These are phyloP conservation scores for Barypeithes pellucidus DNA, from an alignment of 2,888 invertebrate species.

Conservation along the genomic window DNA sequence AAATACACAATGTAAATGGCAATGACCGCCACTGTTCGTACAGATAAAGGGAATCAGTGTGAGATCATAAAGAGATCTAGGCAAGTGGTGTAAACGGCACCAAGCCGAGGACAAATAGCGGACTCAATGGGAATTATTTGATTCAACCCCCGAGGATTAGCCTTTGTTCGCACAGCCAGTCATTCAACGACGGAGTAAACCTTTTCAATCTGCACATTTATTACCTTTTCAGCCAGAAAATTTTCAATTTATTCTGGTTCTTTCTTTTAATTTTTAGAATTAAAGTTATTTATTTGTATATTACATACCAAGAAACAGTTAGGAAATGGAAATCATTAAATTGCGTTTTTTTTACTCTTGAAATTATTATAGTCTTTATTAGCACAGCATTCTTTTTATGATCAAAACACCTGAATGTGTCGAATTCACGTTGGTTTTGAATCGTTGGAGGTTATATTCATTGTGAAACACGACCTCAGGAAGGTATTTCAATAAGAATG, in stretches of 20 bases:
- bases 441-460: too few relatives aligned
- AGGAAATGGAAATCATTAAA: too few relatives aligned
- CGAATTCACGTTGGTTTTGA: too few relatives aligned
- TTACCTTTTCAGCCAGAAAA: conserved; percentile 42
- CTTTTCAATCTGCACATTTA: conserved; percentile 60
- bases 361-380: too few relatives aligned
- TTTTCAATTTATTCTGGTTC: conserved; percentile 32
- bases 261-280: background rate
- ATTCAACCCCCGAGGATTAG: conserved; percentile 64
- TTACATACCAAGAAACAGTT: too few relatives aligned
- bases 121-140: conserved; percentile 63
- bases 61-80: conserved; percentile 62
- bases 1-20: background rate
- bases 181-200: conserved; percentile 61
- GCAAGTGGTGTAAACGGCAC: conserved; percentile 65
- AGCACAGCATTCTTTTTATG: too few relatives aligned
- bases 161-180: conserved; percentile 61
- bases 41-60: conserved; percentile 61
- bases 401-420: too few relatives aligned
- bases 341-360: too few relatives aligned
- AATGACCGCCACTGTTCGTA: conserved; percentile 50
- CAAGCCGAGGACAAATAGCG: conserved; percentile 67
- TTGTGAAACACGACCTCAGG: too few relatives aligned
- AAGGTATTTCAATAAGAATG: too few relatives aligned
- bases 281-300: background rate